Base-by-base conservation (phyloP, 2,888 invertebrate genomes). In the Hydrotaea cyrtoneurina region DNA sequence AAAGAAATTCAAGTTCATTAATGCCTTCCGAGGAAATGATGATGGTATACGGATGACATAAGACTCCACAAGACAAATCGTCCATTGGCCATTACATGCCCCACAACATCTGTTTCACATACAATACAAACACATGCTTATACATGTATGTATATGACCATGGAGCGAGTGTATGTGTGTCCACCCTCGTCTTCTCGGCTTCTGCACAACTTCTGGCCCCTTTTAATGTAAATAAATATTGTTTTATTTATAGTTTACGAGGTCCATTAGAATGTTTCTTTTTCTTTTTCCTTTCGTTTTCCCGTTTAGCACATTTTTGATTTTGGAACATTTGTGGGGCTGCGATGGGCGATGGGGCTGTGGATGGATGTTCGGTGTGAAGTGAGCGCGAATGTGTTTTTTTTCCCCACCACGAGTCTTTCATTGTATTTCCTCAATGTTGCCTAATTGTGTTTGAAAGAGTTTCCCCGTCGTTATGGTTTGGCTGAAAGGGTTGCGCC, bases 1-100 rank as follows among this genome's bases (percentile, higher is more conserved):
- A 19, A 21, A 59, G 23, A 23, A 59, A 46, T 69, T 69, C 69
- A 69, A 69, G 69, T 69, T 69, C 43, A 69, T 43, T 43, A 69
- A 69, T 66, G 66, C 26, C 59, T 59, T 26, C 26, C 59, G 10
- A 3, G 4, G 1, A 8, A 39, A 31, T 50, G 15, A n/a, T 7
- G 13, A 5, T 36, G 62, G 17, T 31, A 36, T 5, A 62, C 31
- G n/a, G 62, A 62, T 62, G 62, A 31, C 62, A 62, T 62, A 31
- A 26, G 31, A 31, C 62, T 31, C 62, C n/a, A 62, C n/a, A 62
- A 46, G 13, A 69, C 69, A 43, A 43, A 69, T 46, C 69, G 69
- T 21, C 46, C 62, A n/a, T 62, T 62, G 31, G 31, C n/a, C 7
- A 31, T 62, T 62, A 62, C 62, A 62, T 2, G 8, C 50, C 50